Base-by-base conservation (phyloP, 64 coral and sea anemone genomes). In the Acropora yongei region DNA sequence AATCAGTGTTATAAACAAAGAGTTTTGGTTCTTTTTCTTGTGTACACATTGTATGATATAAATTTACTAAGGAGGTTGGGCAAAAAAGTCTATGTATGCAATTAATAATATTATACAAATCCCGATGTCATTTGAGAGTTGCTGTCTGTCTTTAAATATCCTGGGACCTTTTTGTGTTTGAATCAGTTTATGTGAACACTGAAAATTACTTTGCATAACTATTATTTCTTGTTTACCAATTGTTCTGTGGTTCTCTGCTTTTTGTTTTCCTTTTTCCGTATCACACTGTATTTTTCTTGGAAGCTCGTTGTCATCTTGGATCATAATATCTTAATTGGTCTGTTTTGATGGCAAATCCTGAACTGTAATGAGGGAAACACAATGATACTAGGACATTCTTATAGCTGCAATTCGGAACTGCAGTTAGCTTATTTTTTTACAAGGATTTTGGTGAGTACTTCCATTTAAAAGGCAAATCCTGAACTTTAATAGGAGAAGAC, bases 231-330 rank as follows among this genome's bases (percentile, higher is more conserved):
- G 16, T 68, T 41, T 86, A 90, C 89, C 89, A 51, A 78, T 78
- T 50, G 89, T 90, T 72, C 76, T 81, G 63, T 80, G 30, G 53
- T 75, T 80, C 18, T 82, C 82, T 63, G 77, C 60, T 18, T 49
- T 69, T 18, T 82, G 89, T 69, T 80, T 82, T 8, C 17, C 78
- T 43, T 90, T 90, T 72, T 90, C 89, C 8, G 89, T 90, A 39
- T 78, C 89, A 73, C 78, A 53, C 55, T 44, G 16, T 18, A 89
- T 41, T 30, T 76, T 89, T 18, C 88, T 40, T 79, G 11, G 19
- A n/a, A 66, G 6, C 4, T 60, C 75, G 60, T 57, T n/a, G 12
- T 82, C 14, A 19, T 41, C 60, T 60, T 60, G 2, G 30, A 82
- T 57, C 4, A 10, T 61, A 57, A 63, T 72, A 39, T 90, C 89